These are phyloP conservation scores for Corvus moneduloides DNA, from an alignment of 2,113 vertebrate species.

Conservation along the genomic window DNA sequence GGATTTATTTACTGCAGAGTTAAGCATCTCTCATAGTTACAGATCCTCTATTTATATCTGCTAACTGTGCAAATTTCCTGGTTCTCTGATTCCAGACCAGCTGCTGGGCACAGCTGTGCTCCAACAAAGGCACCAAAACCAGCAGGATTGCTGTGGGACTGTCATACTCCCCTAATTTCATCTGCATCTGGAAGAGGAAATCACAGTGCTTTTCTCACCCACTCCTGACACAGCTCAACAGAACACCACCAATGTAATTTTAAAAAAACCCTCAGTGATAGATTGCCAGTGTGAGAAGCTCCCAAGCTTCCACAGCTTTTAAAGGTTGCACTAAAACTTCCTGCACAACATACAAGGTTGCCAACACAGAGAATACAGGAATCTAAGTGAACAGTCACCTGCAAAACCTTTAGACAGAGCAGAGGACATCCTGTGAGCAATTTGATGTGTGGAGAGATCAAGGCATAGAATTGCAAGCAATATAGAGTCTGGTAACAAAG, in stretches of 20 bases:
- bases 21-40: constrained; percentile 53
- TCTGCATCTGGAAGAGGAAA: constrained; percentile 35
- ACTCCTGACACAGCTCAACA: constrained; percentile 24
- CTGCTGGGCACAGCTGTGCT: constrained; percentile 72
- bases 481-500: neutral
- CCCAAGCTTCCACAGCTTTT: neutral
- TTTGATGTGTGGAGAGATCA: neutral
- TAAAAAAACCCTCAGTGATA: neutral
- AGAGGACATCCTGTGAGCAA: neutral
- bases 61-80: constrained; percentile 68
- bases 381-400: neutral
- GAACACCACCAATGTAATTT: neutral
- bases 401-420: neutral
- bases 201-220: constrained; percentile 8
- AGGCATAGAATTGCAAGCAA: neutral
- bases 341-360: neutral
- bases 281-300: neutral
- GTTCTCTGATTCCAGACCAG: constrained; percentile 69
- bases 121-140: constrained; percentile 58
- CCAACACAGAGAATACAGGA: neutral
- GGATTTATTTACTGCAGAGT: constrained; percentile 47
- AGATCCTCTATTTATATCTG: constrained; percentile 66
- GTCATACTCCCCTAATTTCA: constrained; percentile 49
- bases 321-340: neutral
- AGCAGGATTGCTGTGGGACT: constrained; percentile 32